phyloP scores from a whole-genome alignment of 2,113 vertebrate species.

The Orientallactaga bullata region DNA sequence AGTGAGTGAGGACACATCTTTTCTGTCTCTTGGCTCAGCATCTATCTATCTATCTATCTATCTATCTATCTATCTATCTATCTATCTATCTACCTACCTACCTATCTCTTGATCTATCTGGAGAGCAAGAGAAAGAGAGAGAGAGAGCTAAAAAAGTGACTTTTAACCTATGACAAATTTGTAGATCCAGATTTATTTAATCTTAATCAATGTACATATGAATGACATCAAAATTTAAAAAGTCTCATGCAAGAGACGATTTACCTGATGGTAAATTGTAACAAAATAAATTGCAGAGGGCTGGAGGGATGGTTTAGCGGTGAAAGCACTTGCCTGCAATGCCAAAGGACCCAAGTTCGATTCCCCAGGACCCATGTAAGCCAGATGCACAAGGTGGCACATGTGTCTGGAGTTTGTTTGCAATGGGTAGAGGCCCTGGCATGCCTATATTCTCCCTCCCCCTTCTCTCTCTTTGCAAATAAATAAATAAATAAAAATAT shows the following conservation, averaged over 20 bases:
- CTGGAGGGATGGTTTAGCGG: no score
- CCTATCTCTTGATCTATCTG: no score
- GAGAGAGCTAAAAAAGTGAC: not conserved
- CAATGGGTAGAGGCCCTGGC: no score
- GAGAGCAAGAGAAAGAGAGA: no score
- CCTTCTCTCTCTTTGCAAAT: no score
- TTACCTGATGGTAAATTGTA: conserved; percentile 8
- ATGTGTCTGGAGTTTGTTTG: no score
- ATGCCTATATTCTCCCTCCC: no score
- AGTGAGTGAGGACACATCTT: not conserved
- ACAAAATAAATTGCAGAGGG: not conserved
- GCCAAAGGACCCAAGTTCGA: no score
- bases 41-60: not conserved
- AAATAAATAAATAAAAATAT: no score
- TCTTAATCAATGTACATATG: not conserved
- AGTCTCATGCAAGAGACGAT: not conserved
- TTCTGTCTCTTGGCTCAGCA: not conserved
- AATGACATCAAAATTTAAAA: conserved; percentile 23
- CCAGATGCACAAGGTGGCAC: no score
- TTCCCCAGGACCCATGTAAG: no score
- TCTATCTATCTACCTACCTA: not conserved
- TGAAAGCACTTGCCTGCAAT: no score
- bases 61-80: not conserved
- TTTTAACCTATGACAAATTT: not conserved
- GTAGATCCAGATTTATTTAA: not conserved